phyloP scores from a whole-genome alignment of 2,888 invertebrate genomes.

The Leucophenga maculata region DNA sequence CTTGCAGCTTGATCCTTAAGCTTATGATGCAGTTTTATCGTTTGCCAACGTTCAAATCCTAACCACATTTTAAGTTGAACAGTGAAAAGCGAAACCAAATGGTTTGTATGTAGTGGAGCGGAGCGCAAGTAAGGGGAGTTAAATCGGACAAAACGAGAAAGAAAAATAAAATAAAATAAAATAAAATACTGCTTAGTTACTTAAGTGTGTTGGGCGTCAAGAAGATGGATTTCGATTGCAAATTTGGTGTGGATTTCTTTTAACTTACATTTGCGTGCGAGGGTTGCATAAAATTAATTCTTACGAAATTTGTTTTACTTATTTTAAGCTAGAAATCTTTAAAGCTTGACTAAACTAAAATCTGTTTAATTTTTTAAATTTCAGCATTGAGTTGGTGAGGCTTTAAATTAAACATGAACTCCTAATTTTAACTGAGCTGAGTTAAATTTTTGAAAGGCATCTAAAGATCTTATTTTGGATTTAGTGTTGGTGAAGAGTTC shows the following conservation, averaged over 20 bases:
- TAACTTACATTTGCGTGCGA: not conserved
- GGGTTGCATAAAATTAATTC: not conserved
- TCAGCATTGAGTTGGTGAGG: not conserved
- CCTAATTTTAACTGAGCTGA: not conserved
- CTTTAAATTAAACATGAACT: not conserved
- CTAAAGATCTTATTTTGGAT: too few species aligned
- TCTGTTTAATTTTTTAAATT: too few species aligned
- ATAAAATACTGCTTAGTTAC: slow-evolving; percentile 52
- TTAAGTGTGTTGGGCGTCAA: slow-evolving; percentile 51
- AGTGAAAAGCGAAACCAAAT: not conserved
- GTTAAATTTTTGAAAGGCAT: too few species aligned
- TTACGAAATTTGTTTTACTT: too few species aligned
- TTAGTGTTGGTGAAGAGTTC: too few species aligned
- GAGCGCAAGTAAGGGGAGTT: too few species aligned
- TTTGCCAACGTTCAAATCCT: slow-evolving; percentile 43
- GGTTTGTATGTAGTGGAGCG: not conserved
- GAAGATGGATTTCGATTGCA: slow-evolving; percentile 34
- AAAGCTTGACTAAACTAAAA: too few species aligned
- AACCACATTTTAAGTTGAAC: slow-evolving; percentile 46
- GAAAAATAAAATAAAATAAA: not conserved
- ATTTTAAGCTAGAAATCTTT: too few species aligned
- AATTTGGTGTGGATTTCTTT: slow-evolving; percentile 2
- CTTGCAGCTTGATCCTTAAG: slow-evolving; percentile 50
- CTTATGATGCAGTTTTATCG: slow-evolving; percentile 47
- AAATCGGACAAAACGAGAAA: too few species aligned